Percentiles rank a stretch among this genome's conserved stretches.
Conservation (phyloP, 2,113 vertebrate species). For the Acanthochromis polyacanthus region DNA sequence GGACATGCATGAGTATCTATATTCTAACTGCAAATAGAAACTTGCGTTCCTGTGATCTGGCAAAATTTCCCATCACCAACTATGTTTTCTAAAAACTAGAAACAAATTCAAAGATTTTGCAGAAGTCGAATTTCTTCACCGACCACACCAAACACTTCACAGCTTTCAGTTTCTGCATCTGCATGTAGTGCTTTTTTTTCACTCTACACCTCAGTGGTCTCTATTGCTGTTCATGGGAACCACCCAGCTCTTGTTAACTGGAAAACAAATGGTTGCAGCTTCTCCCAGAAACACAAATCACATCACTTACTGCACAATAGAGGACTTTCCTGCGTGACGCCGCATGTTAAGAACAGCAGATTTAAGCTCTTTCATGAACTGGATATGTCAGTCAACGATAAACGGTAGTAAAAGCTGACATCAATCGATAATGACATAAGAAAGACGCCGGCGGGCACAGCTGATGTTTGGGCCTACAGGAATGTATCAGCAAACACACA, state of each 20-base stretch:
- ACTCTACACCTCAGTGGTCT: neutral
- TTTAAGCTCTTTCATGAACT: slow-evolving; percentile 44
- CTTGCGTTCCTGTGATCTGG: too few relatives aligned
- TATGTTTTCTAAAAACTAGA: too few relatives aligned
- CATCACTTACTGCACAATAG: slow-evolving; percentile 6
- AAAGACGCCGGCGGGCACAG: slow-evolving; percentile 43
- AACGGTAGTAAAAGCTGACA: slow-evolving; percentile 45
- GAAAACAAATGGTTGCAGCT: neutral
- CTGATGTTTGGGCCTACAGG: slow-evolving; percentile 42
- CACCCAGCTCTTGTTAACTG: neutral
- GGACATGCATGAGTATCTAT: too few relatives aligned
- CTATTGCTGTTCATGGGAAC: neutral
- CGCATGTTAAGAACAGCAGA: slow-evolving; percentile 32
- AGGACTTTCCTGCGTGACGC: slow-evolving; percentile 40
- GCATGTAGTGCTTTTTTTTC: too few relatives aligned
- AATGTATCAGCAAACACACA: slow-evolving; percentile 21
- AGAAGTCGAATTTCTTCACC: too few relatives aligned
- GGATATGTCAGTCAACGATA: slow-evolving; percentile 51
- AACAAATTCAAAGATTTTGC: too few relatives aligned
- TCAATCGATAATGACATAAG: slow-evolving; percentile 31
- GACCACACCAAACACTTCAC: too few relatives aligned
- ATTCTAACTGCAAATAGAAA: too few relatives aligned
- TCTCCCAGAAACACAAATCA: slow-evolving; percentile 19
- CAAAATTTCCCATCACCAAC: too few relatives aligned
- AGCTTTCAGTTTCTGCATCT: too few relatives aligned